Percentiles rank a stretch among this genome's conserved stretches.
phyloP scores from a whole-genome alignment of 2,113 vertebrate genomes.

The Mesitornis unicolor region DNA sequence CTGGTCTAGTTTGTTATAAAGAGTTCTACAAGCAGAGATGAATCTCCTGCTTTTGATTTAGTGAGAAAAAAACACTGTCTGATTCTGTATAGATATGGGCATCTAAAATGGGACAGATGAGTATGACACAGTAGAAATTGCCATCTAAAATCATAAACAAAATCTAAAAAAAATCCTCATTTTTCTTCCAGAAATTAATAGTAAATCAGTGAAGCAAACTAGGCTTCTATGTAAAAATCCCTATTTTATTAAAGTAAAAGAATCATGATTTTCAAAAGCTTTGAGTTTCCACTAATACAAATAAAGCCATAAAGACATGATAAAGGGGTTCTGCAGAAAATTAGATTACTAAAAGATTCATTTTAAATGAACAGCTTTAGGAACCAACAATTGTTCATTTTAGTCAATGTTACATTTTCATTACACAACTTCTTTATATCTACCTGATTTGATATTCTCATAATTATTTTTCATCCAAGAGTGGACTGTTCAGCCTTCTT shows the following conservation, averaged over 20 bases:
- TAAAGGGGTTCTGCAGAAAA: background rate
- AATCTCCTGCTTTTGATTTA: background rate
- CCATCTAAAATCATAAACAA: background rate
- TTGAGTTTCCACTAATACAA: background rate
- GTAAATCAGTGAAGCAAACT: background rate
- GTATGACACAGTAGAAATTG: background rate
- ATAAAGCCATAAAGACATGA: background rate
- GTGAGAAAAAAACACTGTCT: fast-evolving
- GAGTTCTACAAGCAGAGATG: background rate
- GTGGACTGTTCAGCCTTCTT: background rate
- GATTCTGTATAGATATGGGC: background rate
- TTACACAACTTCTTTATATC: background rate
- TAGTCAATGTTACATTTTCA: background rate
- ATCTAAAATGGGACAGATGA: background rate
- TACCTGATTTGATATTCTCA: background rate
- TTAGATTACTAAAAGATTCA: background rate
- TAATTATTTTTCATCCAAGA: background rate
- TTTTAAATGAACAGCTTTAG: background rate
- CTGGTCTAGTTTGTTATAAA: background rate
- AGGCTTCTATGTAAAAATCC: background rate
- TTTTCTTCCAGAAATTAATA: background rate
- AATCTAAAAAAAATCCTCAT: background rate
- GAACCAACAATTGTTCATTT: background rate
- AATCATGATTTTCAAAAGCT: background rate
- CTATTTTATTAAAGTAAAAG: background rate